These are phyloP conservation scores for Meloidogyne chitwoodi DNA, from an alignment of 1,140 invertebrate genomes.

Conservation along the genomic window DNA sequence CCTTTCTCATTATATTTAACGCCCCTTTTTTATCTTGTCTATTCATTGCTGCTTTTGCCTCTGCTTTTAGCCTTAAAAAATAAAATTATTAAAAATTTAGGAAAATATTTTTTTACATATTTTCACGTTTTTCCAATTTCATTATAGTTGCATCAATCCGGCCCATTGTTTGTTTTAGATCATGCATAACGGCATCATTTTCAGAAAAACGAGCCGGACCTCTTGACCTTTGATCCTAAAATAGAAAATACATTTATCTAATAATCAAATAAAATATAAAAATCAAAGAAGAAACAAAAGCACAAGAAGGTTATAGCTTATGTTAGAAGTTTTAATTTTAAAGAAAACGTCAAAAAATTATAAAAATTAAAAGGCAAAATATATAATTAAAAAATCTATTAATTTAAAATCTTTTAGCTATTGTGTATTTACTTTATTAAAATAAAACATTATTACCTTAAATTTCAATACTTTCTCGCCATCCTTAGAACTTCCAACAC, in stretches of 20 bases:
- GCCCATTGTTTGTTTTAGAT: conserved; percentile 43
- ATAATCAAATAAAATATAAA: too few relatives aligned
- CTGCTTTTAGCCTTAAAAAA: conserved; percentile 18
- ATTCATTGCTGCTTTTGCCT: conserved; percentile 39
- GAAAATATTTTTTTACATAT: conserved; percentile 8
- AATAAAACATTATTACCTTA: conserved; percentile 33
- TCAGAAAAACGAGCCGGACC: conserved; percentile 54
- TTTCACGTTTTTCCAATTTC: conserved; percentile 33
- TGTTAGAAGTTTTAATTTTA: too few relatives aligned
- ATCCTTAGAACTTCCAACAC: conserved; percentile 35
- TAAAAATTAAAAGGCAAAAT: too few relatives aligned
- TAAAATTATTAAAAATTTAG: neutral
- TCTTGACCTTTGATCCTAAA: conserved; percentile 44
- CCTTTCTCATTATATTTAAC: conserved; percentile 38
- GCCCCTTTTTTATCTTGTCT: conserved; percentile 49
- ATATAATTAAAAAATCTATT: too few relatives aligned
- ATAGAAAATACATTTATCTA: neutral
- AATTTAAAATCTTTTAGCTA: too few relatives aligned
- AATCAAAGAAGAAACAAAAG: too few relatives aligned
- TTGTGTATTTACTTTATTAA: neutral
- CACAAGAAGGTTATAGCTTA: too few relatives aligned
- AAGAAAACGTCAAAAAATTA: too few relatives aligned
- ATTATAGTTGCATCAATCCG: conserved; percentile 47
- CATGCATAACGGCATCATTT: conserved; percentile 55
- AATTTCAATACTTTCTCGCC: conserved; percentile 55